Base-by-base conservation (phyloP, 2,113 vertebrate genomes). In the Chamaetylas fuelleborni region DNA sequence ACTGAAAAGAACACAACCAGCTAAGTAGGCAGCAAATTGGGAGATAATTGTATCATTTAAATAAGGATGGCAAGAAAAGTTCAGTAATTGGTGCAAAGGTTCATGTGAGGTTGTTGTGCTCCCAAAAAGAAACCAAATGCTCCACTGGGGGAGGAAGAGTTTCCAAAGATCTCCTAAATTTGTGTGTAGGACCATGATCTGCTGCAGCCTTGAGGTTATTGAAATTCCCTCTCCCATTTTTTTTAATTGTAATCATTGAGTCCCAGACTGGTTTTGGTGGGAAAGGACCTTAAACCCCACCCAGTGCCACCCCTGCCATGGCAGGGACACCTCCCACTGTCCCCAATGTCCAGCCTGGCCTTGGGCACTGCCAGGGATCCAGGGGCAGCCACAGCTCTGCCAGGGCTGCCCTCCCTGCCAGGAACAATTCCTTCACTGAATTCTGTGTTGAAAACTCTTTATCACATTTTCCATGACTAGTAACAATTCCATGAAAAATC, bases 11-110 rank as follows among this genome's bases (percentile, higher is more conserved):
- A 58, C 72, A 38, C 33, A 83, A 80, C 70, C 43, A 70, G 71
- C 22, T 83, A 84, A 93, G 79, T 43, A 88, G 74, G 90, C 73
- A 87, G 83, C 86, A 73, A 88, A 69, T 57, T 58, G 72, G 78
- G 86, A 87, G 62, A 71, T 48, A 85, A 94, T 92, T 72, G 6
- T 38, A 74, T 20, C 11, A 77, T 86, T 93, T 81, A 90, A 83
- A 48, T 71, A 66, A 40, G 47, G 58, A 88, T 17, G 48, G 11
- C 23, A 38, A 72, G 48, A 45, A 64, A 69, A 81, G 90, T 81
- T 90, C 70, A 15, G 51, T 56, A 81, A 18, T 61, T 81, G 80
- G 36, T 51, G 53, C 4, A 70, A 51, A 58, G 54, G 72, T 88
- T 88, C 11, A 4, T 9, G 40, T 45, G 50, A 54, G 47, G 45